Evolutionary conservation across 2,113 vertebrate genomes (phyloP), one percentile per base, ranked within the genome.

Genomic region (Oophaga pumilio): DNA sequence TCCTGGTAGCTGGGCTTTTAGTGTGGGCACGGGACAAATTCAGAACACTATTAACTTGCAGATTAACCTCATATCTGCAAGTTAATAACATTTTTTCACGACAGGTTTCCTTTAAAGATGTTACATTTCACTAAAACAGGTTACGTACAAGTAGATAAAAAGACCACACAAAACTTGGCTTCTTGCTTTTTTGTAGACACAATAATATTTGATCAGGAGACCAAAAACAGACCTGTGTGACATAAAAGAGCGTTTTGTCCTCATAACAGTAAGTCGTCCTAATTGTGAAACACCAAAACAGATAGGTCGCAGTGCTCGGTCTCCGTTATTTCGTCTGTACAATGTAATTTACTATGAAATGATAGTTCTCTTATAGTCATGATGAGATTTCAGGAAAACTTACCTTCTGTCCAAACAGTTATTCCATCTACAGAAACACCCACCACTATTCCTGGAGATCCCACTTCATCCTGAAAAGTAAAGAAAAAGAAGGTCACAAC

Each of bases 351-450:
- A 43, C 33, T 4, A 1, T 43, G 33, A 4, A 43, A 43, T 43
- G 33, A 43, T 43, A 43, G 5, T 43, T 2, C 33, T 43, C 2
- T 43, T 43, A 43, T 43, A 43, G 33, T 43, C 33, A n/a, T 17
- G 11, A 64, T 77, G 10, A 24, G 49, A 24, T 13, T 66, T 17
- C 20, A 24, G 60, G 24, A 5, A 52, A 12, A 68, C 96, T 80
- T 82, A 99, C 98, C 98, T 97, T 99, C 97, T 84, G 93, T 93
- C 98, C 98, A 99, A 79, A 99, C 94, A 78, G 95, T 94, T 85
- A 91, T 91, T 82, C 98, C 98, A 91, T 99, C 96, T 81, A 99
- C 97, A 71, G 98, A 96, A 87, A 99, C 98, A 49, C 96, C 98
- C 53, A 99, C 92, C 33, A 98, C 95, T 76, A 99, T 90, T 6